Base-by-base conservation (phyloP, 2,888 invertebrate species). In the Drosophila atroscutellata region DNA sequence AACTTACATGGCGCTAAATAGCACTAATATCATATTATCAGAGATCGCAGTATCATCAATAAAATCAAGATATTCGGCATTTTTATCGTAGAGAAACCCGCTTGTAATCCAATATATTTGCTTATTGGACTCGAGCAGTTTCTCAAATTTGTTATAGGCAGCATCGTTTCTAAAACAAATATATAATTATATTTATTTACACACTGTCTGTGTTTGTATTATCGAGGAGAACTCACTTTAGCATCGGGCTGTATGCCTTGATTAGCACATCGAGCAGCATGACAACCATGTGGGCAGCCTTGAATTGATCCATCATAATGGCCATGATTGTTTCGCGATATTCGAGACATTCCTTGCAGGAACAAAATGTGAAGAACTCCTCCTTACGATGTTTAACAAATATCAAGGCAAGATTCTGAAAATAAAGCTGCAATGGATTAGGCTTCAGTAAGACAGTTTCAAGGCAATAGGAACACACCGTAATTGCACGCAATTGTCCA, bases 11-110 rank as follows among this genome's bases (percentile, higher is more conserved):
- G 93, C 91, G 83, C 92, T 92, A 68, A 92, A 91, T 65, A 93
- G 90, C 65, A 93, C 92, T 80, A 92, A 90, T 84, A 92, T 91
- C 92, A 93, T 92, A 80, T 92, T 92, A 77, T 93, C 93, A 55
- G 92, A 91, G 79, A 93, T 85, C 72, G 92, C 90, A 64, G 92
- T 86, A 67, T 92, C 92, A 70, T 92, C 92, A 78, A 93, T 92
- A 75, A 92, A 92, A 76, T 92, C 91, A 81, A 93, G 88, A 83
- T 93, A 92, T 73, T 91, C 91, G 80, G 90, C 86, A 81, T 92
- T 93, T 68, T 91, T 91, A 72, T 91, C 89, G 72, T 93, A 92
- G 56, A 93, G 86, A 69, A 90, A 90, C n/a, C 92, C 93, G 62
- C 90, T 91, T 57, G 92, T 90, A 66, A 92, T 89, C 93, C 93